Base-by-base conservation (phyloP, 1,140 invertebrate genomes). In the Drosophila elegans region DNA sequence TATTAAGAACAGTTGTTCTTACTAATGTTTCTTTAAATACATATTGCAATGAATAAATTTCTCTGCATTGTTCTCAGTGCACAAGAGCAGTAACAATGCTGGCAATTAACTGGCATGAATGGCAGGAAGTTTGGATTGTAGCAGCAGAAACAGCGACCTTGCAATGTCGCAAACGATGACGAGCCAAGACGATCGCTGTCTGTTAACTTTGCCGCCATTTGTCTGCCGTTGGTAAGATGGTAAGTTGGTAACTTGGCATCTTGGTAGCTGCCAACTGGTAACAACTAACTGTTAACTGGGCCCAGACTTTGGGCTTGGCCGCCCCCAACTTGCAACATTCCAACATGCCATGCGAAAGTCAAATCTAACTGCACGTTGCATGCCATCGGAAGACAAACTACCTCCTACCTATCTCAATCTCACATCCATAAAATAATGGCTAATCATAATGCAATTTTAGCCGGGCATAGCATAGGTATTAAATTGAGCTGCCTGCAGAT, bases 331-430 rank as follows among this genome's bases (percentile, higher is more conserved):
- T 72, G 59, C 75, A 21, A 21, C 16, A 86, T 88, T 86, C 84
- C 83, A 42, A 68, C 83, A 86, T 71, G 83, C 83, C 49, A 86
- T 76, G 71, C 49, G 74, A 85, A 77, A 69, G 69, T 68, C 73
- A 57, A 61, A 68, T 49, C 79, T 86, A 86, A 86, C 83, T 86
- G 83, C 83, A 83, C 83, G 79, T 86, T 83, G 83, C 83, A 86
- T 86, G 83, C 72, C 84, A 83, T 83, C 38, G 16, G 39, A 57
- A 46, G 60, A 80, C 68, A 72, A 59, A 62, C 21, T n/a, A n/a
- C 52, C 42, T n/a, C 36, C 32, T 42, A 16, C 41, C 1, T 3
- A 49, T 2, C 16, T 21, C 16, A 21, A 21, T 6, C 29, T 32
- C 6, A 6, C 27, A 12, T 16, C 66, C 80, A 68, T 84, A 59